Base-by-base conservation (phyloP, 2,113 vertebrate species). In the Myiagra hebetior region DNA sequence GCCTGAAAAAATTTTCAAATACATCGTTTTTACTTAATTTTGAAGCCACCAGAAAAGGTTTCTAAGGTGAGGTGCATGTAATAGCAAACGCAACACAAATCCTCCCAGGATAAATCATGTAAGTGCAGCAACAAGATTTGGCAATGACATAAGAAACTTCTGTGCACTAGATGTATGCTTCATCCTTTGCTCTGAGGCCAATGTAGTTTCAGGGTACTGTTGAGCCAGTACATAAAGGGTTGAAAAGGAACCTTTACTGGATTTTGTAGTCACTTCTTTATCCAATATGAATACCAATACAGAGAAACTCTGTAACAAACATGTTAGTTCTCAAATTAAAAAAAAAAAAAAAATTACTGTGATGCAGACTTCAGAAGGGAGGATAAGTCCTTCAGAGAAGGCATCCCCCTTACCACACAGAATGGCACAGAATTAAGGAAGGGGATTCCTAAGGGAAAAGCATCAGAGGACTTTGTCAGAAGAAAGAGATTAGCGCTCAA, bases 401-500 rank as follows among this genome's bases (percentile, higher is more conserved):
- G 35, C 53, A 93, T 16, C 31, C 28, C 30, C 46, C n/a, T 53
- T n/a, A 44, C 42, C 30, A 77, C 37, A 79, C 20, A 60, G 53
- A 76, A 89, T 13, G 26, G 55, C 49, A 87, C 22, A 76, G 57
- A 91, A 73, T 55, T 55, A 90, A 81, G 50, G 30, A 67, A 64
- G 18, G n/a, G 23, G 42, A 59, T 87, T 95, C 74, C 70, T 50
- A 60, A 67, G 42, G 49, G 31, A 75, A 77, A 62, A 68, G 35
- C 18, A 82, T 55, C 44, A 81, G 78, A 94, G 18, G 21, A 33
- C 46, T 79, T 37, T n/a, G 15, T 46, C 47, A 80, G 35, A 85
- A 53, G 27, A 87, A 94, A 90, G n/a, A 68, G 68, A 56, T 75
- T 88, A 80, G 85, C 41, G 46, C 30, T 55, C 33, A 85, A 88